Conservation (phyloP, 2,797 vertebrate species). For the Scolopax rusticola region DNA sequence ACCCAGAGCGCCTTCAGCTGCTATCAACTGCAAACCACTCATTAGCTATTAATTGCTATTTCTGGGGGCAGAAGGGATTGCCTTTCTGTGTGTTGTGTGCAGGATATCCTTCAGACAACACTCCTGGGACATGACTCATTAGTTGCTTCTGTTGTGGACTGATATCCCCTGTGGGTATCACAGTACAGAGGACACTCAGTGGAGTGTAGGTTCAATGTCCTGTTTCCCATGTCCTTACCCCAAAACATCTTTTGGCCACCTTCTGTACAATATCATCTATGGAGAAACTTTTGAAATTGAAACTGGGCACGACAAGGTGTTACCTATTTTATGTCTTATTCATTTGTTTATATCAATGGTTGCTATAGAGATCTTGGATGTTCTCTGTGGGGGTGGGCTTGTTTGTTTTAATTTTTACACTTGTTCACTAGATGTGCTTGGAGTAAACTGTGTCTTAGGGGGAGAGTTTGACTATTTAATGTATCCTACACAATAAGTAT, state of each 20-base stretch:
- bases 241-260: background rate
- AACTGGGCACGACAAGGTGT: background rate
- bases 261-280: background rate
- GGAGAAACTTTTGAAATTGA: background rate
- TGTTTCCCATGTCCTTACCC: background rate
- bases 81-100: background rate
- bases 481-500: background rate
- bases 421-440: background rate
- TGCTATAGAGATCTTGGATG: background rate
- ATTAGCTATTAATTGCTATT: background rate
- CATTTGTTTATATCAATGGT: background rate
- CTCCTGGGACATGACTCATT: background rate
- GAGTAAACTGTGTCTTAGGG: background rate
- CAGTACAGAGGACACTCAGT: background rate
- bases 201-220: no score
- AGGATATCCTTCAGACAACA: background rate
- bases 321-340: background rate
- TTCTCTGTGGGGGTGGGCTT: background rate
- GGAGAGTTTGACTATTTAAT: background rate
- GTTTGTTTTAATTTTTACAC: background rate
- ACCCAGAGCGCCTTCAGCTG: accelerated
- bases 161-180: background rate
- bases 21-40: background rate
- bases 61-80: background rate
- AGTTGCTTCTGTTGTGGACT: background rate